A percentile compares a stretch with the other conserved stretches of the same genome.
These are phyloP conservation scores for Brachypteracias leptosomus DNA, from an alignment of 2,113 vertebrate genomes.

Conservation along the genomic window DNA sequence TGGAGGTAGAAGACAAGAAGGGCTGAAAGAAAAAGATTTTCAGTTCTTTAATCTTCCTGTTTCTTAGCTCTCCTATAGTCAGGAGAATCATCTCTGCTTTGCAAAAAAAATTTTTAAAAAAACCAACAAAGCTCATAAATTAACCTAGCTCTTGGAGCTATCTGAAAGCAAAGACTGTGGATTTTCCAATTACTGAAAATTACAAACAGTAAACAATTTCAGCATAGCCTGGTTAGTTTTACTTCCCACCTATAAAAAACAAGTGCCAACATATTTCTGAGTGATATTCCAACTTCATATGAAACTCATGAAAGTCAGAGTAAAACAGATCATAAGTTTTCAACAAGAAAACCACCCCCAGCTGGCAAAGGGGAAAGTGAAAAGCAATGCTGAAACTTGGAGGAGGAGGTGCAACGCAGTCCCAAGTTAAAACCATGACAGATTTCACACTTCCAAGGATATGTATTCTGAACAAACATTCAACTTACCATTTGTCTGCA, in stretches of 20 bases:
- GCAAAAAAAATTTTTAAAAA: not conserved
- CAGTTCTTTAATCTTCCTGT: not conserved
- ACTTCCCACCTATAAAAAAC: not conserved
- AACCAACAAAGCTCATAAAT: not conserved
- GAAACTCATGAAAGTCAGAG: not conserved
- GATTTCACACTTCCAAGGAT: not conserved
- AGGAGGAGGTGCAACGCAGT: not conserved
- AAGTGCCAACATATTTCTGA: not conserved
- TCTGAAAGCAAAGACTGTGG: not conserved
- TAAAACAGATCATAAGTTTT: not conserved
- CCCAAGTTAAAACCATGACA: not conserved
- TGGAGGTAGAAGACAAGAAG: not conserved
- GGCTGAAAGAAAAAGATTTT: not conserved
- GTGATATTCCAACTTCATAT: not conserved
- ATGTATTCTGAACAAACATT: not conserved
- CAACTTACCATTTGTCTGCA: conserved; percentile 85
- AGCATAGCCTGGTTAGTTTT: not conserved
- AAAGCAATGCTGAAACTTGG: not conserved
- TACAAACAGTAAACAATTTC: not conserved
- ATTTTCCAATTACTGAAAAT: not conserved
- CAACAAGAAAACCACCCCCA: not conserved
- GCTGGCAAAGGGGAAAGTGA: not conserved
- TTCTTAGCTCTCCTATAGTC: not conserved
- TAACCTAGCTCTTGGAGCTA: not conserved
- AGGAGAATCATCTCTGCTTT: not conserved